phyloP scores from a whole-genome alignment of 2,888 invertebrate species.

The Diadegma fenestrale region DNA sequence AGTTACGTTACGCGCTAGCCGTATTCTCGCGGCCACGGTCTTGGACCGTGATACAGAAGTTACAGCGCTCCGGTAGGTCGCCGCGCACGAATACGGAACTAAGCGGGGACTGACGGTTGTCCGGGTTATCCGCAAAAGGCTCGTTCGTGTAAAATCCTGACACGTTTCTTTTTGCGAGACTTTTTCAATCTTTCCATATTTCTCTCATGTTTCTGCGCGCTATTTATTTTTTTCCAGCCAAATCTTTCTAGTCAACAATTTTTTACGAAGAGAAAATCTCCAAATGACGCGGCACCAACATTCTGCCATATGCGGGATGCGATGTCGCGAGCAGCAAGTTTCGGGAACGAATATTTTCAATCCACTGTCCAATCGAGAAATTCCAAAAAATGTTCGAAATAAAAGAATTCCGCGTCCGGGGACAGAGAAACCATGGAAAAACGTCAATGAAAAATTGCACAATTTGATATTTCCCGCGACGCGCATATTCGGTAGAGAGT shows the following conservation, averaged over 20 bases:
- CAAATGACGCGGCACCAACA: too few species aligned
- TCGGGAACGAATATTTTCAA: too few species aligned
- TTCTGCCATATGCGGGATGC: too few species aligned
- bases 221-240: not conserved
- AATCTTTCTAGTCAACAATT: not conserved
- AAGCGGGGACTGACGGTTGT: not conserved
- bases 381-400: too few species aligned
- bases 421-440: too few species aligned
- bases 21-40: too few species aligned
- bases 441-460: not conserved
- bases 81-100: not conserved
- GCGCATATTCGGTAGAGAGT: not conserved
- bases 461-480: not conserved
- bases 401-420: too few species aligned
- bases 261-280: not conserved
- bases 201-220: not conserved
- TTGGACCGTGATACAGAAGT: too few species aligned
- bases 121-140: not conserved
- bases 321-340: too few species aligned
- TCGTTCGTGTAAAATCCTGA: not conserved
- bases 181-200: not conserved
- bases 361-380: too few species aligned
- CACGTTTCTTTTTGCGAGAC: not conserved
- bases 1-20: slow-evolving; percentile 17
- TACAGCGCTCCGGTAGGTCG: not conserved